phyloP scores from a whole-genome alignment of 2,888 invertebrate species.

The Fabriciana adippe region DNA sequence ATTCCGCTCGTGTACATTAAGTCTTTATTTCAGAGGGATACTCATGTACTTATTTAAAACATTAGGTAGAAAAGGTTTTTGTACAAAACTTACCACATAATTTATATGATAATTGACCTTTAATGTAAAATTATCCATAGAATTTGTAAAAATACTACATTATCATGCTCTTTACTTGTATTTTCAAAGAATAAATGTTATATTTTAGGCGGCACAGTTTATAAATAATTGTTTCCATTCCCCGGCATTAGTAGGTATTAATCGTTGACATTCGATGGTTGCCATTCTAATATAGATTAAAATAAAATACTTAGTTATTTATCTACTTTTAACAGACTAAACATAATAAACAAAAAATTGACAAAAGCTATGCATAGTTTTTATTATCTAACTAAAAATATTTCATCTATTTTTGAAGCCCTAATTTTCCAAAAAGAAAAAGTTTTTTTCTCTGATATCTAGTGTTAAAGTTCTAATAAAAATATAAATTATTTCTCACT shows the following conservation, averaged over 20 bases:
- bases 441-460: too few relatives aligned
- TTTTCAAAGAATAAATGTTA: not conserved
- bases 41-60: conserved; percentile 23
- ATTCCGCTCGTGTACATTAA: conserved; percentile 19
- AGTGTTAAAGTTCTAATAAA: too few relatives aligned
- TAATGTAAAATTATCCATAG: conserved; percentile 7
- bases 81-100: conserved; percentile 25
- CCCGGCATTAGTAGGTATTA: not conserved
- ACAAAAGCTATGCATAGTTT: too few relatives aligned
- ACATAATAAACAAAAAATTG: too few relatives aligned
- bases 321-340: too few relatives aligned
- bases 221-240: conserved; percentile 1
- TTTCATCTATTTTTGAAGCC: too few relatives aligned
- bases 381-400: too few relatives aligned
- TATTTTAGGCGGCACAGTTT: not conserved
- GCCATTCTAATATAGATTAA: too few relatives aligned
- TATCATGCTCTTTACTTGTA: not conserved
- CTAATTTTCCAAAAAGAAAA: too few relatives aligned
- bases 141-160: conserved; percentile 1
- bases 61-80: not conserved
- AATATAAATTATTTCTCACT: too few relatives aligned
- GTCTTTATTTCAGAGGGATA: conserved; percentile 41
- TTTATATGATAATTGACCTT: conserved; percentile 17
- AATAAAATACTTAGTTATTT: too few relatives aligned
- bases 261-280: too few relatives aligned